Evolutionary conservation across 2,888 invertebrate genomes (phyloP).

Genomic region (Andrena chrysosceles): DNA sequence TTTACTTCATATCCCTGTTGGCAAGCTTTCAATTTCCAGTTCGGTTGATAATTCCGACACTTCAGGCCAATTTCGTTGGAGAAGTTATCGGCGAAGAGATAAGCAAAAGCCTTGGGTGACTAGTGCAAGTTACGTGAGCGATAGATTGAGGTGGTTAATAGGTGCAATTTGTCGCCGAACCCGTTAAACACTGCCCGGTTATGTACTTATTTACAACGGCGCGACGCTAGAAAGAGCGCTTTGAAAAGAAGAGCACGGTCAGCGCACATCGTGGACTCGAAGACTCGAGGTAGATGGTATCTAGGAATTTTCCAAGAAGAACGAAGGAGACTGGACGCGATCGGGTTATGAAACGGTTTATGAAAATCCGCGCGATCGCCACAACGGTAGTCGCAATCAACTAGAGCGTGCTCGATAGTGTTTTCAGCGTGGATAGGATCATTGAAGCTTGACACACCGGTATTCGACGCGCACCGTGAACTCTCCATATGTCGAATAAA

Average conservation of each 20-base stretch:
- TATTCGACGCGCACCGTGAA: slow-evolving; percentile 26
- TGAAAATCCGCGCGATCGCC: slow-evolving; percentile 40
- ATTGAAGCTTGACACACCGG: slow-evolving; percentile 57
- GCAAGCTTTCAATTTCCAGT: neutral
- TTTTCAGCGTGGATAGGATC: slow-evolving; percentile 58
- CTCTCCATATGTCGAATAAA: neutral
- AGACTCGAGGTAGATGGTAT: neutral
- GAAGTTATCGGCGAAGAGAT: slow-evolving; percentile 49
- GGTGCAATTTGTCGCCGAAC: neutral
- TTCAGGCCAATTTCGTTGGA: neutral
- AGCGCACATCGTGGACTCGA: neutral
- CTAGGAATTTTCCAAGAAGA: neutral
- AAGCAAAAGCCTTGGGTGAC: slow-evolving; percentile 48
- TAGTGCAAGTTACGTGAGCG: neutral
- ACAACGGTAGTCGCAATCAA: slow-evolving; percentile 70
- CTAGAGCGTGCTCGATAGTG: slow-evolving; percentile 67
- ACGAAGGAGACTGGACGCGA: neutral
- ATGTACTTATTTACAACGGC: neutral
- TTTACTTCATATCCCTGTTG: no score
- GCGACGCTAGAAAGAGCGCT: neutral
- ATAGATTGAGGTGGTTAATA: neutral
- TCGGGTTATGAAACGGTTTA: slow-evolving; percentile 7
- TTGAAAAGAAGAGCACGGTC: neutral
- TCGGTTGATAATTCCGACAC: neutral
- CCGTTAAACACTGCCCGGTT: neutral